Base-by-base conservation (phyloP, 2,797 vertebrate species). In the Enteromius paludinosus region DNA sequence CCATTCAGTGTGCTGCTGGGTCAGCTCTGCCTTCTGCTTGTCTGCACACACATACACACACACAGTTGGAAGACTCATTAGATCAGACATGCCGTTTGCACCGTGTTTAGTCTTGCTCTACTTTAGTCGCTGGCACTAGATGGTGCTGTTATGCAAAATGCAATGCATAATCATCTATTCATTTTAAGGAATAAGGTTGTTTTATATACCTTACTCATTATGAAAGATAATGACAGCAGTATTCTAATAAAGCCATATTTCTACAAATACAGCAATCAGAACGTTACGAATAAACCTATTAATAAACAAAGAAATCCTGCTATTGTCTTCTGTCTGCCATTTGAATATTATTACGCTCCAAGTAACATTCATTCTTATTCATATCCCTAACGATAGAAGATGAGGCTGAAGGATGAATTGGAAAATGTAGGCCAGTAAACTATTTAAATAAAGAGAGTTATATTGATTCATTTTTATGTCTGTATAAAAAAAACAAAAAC, bases 21-120 rank as follows among this genome's bases (percentile, higher is more conserved):
- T 95, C 86, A 98, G 89, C 91, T 99, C 97, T 73, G 95, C 92
- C 65, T 93, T 93, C 84, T 97, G 94, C 88, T 96, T 95, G 85
- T 97, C 97, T 94, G 62, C 15, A 77, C 74, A 64, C 25, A 83
- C 82, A 83, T 80, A 82, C 45, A 87, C 35, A 45, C 45, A 78
- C 17, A 77, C 59, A 77, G 49, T 81, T 69, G 72, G 12, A 84
- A 88, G 88, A 84, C 47, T 41, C 89, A 91, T 89, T 88, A 87
- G 85, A 86, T 90, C 64, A 52, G 64, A 81, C 79, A 85, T 84
- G 88, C 82, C 1, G 17, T 49, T 33, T 72, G 45, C 5, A 3
- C 10, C 0, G 2, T 33, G 5, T 71, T 9, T 20, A 66, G 47
- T 64, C 25, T 54, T 62, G 25, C 12, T 71, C 35, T 70, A 61